Percentiles rank a stretch among this genome's conserved stretches.
These are phyloP conservation scores for Ditula angustiorana DNA, from an alignment of 2,888 invertebrate species.

Conservation along the genomic window DNA sequence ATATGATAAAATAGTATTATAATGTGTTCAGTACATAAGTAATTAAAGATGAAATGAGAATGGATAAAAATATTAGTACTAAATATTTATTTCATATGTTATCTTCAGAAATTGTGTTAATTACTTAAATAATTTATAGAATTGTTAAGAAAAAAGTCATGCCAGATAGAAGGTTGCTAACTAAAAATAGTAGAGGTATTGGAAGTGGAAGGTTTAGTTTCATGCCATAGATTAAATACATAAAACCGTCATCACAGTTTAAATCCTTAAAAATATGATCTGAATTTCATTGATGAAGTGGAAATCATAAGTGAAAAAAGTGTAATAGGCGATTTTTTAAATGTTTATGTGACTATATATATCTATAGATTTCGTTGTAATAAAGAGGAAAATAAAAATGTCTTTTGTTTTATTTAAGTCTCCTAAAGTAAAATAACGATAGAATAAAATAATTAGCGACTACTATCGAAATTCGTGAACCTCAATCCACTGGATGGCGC, in stretches of 20 bases:
- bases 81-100: slow-evolving; percentile 27
- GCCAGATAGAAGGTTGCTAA: slow-evolving; percentile 46
- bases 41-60: slow-evolving; percentile 28
- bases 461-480: slow-evolving; percentile 65
- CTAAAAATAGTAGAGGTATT: slow-evolving; percentile 41
- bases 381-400: slow-evolving; percentile 59
- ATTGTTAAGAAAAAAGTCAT: slow-evolving; percentile 21
- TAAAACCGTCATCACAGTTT: slow-evolving; percentile 14
- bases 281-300: slow-evolving; percentile 16
- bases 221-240: slow-evolving; percentile 10
- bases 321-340: slow-evolving; percentile 57
- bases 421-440: slow-evolving; percentile 41
- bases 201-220: slow-evolving; percentile 29
- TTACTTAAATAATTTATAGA: slow-evolving; percentile 1
- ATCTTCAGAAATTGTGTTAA: background rate
- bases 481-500: slow-evolving; percentile 67
- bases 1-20: slow-evolving; percentile 58
- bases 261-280: slow-evolving; percentile 14
- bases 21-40: slow-evolving; percentile 79
- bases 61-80: slow-evolving; percentile 22
- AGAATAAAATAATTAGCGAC: slow-evolving; percentile 65
- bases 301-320: slow-evolving; percentile 22
- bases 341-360: slow-evolving; percentile 75
- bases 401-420: slow-evolving; percentile 39
- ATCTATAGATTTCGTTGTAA: slow-evolving; percentile 81